A percentile compares a stretch with the other conserved stretches of the same genome.
phyloP scores from a whole-genome alignment of 92 coral and sea anemone species.

The Diadumene lineata region DNA sequence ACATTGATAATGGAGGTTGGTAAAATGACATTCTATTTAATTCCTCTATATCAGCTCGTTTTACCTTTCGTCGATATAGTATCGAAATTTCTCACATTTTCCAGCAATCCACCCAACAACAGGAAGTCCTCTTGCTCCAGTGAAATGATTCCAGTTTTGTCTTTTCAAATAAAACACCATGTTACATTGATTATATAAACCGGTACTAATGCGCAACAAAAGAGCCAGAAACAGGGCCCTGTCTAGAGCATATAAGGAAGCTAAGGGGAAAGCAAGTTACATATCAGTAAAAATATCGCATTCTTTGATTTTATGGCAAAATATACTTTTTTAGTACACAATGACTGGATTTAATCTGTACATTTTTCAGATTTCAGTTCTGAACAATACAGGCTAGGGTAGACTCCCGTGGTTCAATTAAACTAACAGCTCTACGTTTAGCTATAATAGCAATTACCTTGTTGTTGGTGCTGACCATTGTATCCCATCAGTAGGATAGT shows the following conservation, averaged over 20 bases:
- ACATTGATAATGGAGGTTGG: no score
- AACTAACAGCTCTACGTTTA: background rate
- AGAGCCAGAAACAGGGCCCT: no score
- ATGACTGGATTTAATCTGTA: no score
- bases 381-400: no score
- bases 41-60: background rate
- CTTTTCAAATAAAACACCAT: background rate
- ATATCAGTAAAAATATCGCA: background rate
- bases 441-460: constrained; percentile 5
- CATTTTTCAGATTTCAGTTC: no score
- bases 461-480: constrained; percentile 56
- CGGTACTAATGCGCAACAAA: no score
- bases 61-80: constrained; percentile 9
- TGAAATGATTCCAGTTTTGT: constrained; percentile 16
- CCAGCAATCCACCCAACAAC: constrained; percentile 24
- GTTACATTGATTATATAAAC: no score
- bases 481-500: constrained; percentile 46
- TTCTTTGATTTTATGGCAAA: background rate
- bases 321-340: no score
- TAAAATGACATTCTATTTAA: no score
- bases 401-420: background rate
- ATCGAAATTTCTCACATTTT: background rate
- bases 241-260: no score
- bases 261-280: background rate
- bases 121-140: constrained; percentile 17